A percentile compares a stretch with the other conserved stretches of the same genome.
Conservation (phyloP, 2,888 invertebrate genomes). For the Aphodius sticticus region DNA sequence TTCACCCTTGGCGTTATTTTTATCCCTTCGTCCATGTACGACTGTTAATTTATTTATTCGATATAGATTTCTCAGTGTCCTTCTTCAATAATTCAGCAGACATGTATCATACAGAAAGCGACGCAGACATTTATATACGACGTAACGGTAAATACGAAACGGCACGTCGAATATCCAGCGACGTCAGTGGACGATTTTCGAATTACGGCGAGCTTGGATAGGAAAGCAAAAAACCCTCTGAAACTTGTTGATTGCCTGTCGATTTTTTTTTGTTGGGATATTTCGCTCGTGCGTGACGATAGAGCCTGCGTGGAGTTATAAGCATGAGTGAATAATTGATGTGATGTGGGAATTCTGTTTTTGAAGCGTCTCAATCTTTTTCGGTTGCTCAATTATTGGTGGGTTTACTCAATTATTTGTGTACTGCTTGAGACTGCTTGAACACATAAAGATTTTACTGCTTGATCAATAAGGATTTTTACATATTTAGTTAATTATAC, state of each 20-base stretch:
- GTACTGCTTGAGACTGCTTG: too few species aligned
- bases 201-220: background rate
- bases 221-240: background rate
- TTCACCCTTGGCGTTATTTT: background rate
- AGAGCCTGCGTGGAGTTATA: background rate
- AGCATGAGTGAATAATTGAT: background rate
- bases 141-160: background rate
- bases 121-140: background rate
- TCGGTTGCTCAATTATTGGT: too few species aligned
- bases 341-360: background rate
- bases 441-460: too few species aligned
- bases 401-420: too few species aligned
- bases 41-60: background rate
- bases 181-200: background rate
- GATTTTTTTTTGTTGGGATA: background rate
- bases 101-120: background rate
- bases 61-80: background rate
- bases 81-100: background rate
- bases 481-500: too few species aligned
- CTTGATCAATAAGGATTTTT: too few species aligned
- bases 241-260: background rate
- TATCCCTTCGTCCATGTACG: background rate
- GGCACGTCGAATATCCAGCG: background rate
- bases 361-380: background rate
- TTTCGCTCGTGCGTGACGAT: background rate